These are phyloP conservation scores for Melieria crassipennis DNA, from an alignment of 2,888 invertebrate genomes.

Conservation along the genomic window DNA sequence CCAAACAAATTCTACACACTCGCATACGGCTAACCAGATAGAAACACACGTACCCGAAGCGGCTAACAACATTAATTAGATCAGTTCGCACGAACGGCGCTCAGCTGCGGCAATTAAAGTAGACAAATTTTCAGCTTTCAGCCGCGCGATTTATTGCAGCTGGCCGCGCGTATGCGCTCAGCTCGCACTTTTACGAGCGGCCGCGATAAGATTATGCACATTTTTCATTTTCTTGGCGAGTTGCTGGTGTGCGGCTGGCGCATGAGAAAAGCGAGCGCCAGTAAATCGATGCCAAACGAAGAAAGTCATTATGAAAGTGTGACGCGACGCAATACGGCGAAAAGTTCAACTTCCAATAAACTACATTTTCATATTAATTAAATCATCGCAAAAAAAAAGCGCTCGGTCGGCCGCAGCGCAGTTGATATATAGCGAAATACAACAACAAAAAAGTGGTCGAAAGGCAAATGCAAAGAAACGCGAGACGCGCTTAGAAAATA, in stretches of 20 bases:
- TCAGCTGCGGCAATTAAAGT: neutral
- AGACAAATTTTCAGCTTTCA: neutral
- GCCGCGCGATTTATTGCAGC: neutral
- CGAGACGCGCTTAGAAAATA: too few relatives aligned
- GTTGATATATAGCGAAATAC: too few relatives aligned
- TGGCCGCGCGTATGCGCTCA: neutral
- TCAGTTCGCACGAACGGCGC: slow-evolving; percentile 31
- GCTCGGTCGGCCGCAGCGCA: too few relatives aligned
- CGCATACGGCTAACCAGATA: neutral
- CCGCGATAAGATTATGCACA: slow-evolving; percentile 25
- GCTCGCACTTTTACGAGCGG: neutral
- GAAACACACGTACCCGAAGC: neutral
- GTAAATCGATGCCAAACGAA: neutral
- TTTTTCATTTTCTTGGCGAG: neutral
- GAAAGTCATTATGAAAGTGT: slow-evolving; percentile 11
- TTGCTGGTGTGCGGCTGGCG: too few relatives aligned
- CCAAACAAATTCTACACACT: neutral
- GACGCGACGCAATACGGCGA: too few relatives aligned
- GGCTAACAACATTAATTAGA: slow-evolving; percentile 30
- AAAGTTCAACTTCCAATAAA: too few relatives aligned
- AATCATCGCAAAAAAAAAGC: too few relatives aligned
- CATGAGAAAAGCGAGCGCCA: too few relatives aligned
- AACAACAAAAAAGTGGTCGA: too few relatives aligned
- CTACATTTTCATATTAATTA: too few relatives aligned
- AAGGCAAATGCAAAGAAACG: too few relatives aligned